Evolutionary conservation across 37 sponge, comb jelly and placozoan genomes (phyloP).

Genomic region (Cladorhizidae sp.): DNA sequence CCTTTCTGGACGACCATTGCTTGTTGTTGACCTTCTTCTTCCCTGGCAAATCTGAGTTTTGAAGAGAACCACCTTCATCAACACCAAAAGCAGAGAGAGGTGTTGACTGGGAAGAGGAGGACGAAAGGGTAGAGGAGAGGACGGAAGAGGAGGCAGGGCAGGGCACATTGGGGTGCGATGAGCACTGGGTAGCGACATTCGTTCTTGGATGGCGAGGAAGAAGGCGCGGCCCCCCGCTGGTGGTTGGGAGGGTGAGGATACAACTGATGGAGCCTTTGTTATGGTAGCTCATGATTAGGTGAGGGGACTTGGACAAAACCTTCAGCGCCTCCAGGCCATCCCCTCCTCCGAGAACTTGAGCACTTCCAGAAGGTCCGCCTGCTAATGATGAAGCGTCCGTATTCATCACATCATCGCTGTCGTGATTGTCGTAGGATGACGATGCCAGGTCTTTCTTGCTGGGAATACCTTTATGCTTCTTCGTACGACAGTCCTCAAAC

Average conservation of each 20-base stretch:
- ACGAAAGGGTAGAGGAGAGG: neutral
- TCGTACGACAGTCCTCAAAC: constrained; percentile 26
- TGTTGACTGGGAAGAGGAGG: neutral
- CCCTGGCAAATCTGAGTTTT: too few relatives aligned
- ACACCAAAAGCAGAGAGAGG: neutral
- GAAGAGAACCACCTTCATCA: too few relatives aligned
- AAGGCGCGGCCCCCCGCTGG: neutral
- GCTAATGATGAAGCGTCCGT: neutral
- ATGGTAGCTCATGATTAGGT: constrained; percentile 22
- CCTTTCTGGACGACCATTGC: neutral
- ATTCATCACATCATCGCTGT: too few relatives aligned
- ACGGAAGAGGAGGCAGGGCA: neutral
- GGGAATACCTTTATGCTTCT: neutral
- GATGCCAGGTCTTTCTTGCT: neutral
- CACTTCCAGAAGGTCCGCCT: too few relatives aligned
- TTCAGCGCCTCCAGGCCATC: neutral
- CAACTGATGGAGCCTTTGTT: constrained; percentile 27
- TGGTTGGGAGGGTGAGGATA: constrained; percentile 9
- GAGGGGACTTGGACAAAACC: constrained; percentile 27
- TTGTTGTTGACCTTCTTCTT: neutral
- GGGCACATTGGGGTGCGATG: neutral
- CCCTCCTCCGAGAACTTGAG: too few relatives aligned
- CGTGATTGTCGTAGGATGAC: neutral
- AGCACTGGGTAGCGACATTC: neutral
- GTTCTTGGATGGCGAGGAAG: neutral